phyloP scores from a whole-genome alignment of 30 jellyfish, hydroid and myxozoan species.

The Rhopilema esculentum region DNA sequence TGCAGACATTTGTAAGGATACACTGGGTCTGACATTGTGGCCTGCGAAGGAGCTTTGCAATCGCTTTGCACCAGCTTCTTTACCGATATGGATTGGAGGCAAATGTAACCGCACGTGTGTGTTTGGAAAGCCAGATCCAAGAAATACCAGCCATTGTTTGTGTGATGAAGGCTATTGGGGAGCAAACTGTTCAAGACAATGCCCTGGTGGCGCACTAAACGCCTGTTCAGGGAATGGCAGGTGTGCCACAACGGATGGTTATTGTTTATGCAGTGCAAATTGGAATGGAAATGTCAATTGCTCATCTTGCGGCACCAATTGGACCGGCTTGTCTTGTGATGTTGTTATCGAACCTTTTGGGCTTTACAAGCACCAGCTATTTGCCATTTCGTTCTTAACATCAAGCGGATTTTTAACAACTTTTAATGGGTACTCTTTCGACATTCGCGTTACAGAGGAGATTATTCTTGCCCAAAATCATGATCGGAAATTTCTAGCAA shows the following conservation, averaged over 20 bases:
- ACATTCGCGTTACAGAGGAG: slow-evolving; percentile 8
- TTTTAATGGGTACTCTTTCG: slow-evolving; percentile 49
- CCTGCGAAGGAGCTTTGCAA: slow-evolving; percentile 53
- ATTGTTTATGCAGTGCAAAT: slow-evolving; percentile 36
- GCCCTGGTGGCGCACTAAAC: slow-evolving; percentile 67
- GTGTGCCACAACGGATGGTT: slow-evolving; percentile 37
- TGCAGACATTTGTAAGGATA: slow-evolving; percentile 52
- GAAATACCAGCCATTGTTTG: slow-evolving; percentile 23
- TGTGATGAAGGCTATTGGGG: slow-evolving; percentile 73
- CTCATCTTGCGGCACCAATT: slow-evolving; percentile 42
- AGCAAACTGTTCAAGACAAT: slow-evolving; percentile 19
- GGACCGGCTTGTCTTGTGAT: slow-evolving; percentile 62
- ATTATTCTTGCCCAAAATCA: slow-evolving; percentile 16
- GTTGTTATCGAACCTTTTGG: slow-evolving; percentile 47
- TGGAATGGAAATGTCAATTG: slow-evolving; percentile 72
- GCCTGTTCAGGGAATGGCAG: slow-evolving; percentile 63
- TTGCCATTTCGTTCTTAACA: slow-evolving; percentile 57
- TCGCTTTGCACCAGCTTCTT: background rate
- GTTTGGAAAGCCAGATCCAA: slow-evolving; percentile 24
- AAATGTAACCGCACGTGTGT: slow-evolving; percentile 31
- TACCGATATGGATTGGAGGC: slow-evolving; percentile 29
- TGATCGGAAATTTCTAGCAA: background rate
- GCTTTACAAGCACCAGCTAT: slow-evolving; percentile 1
- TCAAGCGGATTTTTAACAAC: slow-evolving; percentile 60
- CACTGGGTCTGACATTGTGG: slow-evolving; percentile 53